A percentile compares a stretch with the other conserved stretches of the same genome.
Conservation (phyloP, 2,797 vertebrate species). For the Myripristis jacobus region DNA sequence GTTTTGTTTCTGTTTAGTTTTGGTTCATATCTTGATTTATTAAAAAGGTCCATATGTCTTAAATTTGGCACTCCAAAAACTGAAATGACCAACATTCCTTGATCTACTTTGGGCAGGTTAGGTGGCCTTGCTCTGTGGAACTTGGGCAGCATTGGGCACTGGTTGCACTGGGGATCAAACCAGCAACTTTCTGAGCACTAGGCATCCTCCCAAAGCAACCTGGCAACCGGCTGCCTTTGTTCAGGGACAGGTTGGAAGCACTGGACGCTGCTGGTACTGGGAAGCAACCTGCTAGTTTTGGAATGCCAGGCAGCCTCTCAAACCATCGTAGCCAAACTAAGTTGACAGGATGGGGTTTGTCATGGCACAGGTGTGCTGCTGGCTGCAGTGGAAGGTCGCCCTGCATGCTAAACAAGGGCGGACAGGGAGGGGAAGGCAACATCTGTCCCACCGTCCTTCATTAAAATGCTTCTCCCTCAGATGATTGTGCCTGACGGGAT, state of each 20-base stretch:
- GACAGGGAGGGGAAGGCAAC: conserved; percentile 34
- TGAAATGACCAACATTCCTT: too few species aligned
- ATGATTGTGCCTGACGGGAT: conserved; percentile 22
- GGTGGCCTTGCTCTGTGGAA: background rate
- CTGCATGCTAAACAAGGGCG: conserved; percentile 39
- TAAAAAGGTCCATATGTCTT: too few species aligned
- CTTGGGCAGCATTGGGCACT: background rate
- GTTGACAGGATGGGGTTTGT: conserved; percentile 46
- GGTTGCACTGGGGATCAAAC: background rate
- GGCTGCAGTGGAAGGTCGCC: conserved; percentile 63
- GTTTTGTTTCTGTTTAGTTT: too few species aligned
- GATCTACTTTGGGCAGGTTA: background rate
- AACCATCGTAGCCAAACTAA: conserved; percentile 27
- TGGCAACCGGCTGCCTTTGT: background rate
- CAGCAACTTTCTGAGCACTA: background rate
- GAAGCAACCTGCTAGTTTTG: background rate
- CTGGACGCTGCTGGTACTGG: background rate
- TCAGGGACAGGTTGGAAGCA: background rate
- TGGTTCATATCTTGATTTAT: too few species aligned
- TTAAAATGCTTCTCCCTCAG: conserved; percentile 14
- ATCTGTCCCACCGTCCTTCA: conserved; percentile 43
- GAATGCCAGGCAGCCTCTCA: conserved; percentile 2
- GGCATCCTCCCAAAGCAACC: background rate
- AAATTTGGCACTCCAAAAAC: too few species aligned
- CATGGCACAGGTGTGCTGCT: conserved; percentile 62